Evolutionary conservation across 2,797 vertebrate genomes (phyloP), one percentile per base, ranked within the genome.

Genomic region (Onychomys arenicola): DNA sequence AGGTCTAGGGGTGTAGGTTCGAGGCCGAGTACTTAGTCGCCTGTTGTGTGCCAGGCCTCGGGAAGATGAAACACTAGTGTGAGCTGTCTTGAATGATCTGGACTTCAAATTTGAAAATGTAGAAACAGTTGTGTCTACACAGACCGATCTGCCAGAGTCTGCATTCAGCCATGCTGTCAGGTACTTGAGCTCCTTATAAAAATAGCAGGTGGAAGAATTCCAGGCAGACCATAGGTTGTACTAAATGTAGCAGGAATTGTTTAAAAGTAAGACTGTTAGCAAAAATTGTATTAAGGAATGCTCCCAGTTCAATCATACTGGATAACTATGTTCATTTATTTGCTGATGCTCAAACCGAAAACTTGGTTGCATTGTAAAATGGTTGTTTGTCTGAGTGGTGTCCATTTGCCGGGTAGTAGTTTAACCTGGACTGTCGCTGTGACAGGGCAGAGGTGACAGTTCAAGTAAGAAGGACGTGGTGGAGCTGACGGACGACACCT

Each of bases 401-500:
- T 69, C 77, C 49, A 37, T 83, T 57, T 4, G 81, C 32, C 46
- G 13, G 2, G 10, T 29, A 17, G 46, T 65, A 23, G 32, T 43
- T 37, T 49, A 85, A 93, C 27, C 2, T 29, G 96, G 61, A 78
- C 17, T 95, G 92, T 97, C 32, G 6, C 75, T 6, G 57, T 90
- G 43, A 88, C 97, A 99, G 98, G 98, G 99, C 9, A 97, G 98
- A 61, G 97, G 98, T 1, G 97, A 98, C 83, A 95, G 98, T 87
- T 98, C 98, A 29, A 92, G 97, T 89, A 99, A 99, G 98, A 98
- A 99, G 89, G 99, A 99, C 5, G 99, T 99, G 85, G 98, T 99
- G 32, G 99, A 99, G 96, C 99, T 99, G 97, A 99, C 99, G 0
- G 99, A 99, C 2, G 99, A 99, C 98, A 99, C 98, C 98, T 99